These are phyloP conservation scores for Oryctolagus cuniculus DNA, from an alignment of 2,113 vertebrate species.

Conservation along the genomic window DNA sequence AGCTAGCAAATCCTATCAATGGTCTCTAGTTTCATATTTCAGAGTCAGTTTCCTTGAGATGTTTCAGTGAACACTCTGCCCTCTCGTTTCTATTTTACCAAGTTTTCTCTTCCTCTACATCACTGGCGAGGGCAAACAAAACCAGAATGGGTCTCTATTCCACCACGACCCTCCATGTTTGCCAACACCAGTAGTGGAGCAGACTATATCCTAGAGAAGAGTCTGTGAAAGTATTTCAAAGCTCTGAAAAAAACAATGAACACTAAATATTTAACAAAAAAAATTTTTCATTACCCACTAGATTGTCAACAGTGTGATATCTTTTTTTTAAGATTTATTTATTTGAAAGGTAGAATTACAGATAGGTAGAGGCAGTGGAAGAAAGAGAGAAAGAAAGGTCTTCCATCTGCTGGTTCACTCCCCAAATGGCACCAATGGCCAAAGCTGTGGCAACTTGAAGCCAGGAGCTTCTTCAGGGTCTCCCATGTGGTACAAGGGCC, in stretches of 20 bases:
- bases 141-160: not conserved
- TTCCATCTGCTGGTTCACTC: too few relatives aligned
- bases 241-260: not conserved
- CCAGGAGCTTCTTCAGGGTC: too few relatives aligned
- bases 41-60: not conserved
- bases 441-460: too few relatives aligned
- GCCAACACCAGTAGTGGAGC: not conserved
- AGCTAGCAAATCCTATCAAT: not conserved
- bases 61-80: not conserved
- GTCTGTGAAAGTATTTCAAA: not conserved
- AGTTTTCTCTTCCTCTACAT: not conserved
- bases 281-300: not conserved
- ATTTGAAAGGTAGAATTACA: too few relatives aligned
- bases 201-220: not conserved
- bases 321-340: not conserved
- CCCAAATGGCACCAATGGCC: too few relatives aligned
- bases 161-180: not conserved
- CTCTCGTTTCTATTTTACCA: not conserved
- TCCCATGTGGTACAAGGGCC: too few relatives aligned
- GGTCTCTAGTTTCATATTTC: not conserved
- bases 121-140: too few relatives aligned
- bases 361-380: too few relatives aligned
- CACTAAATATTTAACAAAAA: not conserved
- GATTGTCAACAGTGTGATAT: not conserved
- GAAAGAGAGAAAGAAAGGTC: too few relatives aligned